Conservation (phyloP, 2,113 vertebrate genomes). For the Anarrhichthys ocellatus region DNA sequence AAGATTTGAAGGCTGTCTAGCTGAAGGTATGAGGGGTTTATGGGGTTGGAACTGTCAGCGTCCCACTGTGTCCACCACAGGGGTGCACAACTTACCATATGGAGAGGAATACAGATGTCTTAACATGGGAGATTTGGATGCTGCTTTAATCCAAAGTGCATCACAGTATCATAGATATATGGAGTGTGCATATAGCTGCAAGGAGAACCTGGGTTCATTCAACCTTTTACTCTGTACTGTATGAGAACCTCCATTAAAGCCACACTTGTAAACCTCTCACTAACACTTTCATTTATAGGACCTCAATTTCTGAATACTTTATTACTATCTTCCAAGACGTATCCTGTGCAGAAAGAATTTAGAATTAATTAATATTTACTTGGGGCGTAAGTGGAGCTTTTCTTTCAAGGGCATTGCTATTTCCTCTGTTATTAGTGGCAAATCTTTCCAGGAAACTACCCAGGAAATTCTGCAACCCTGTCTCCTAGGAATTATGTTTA, state of each 20-base stretch:
- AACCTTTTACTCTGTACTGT: not conserved
- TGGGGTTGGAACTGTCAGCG: conserved; percentile 58
- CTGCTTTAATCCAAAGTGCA: conserved; percentile 28
- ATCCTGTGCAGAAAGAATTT: not conserved
- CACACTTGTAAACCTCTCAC: not conserved
- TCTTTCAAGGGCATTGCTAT: not conserved
- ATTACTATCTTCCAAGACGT: not conserved
- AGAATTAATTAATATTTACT: not conserved
- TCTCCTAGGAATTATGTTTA: not conserved
- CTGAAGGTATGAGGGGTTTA: conserved; percentile 55
- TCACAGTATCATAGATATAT: conserved; percentile 6
- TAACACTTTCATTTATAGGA: not conserved
- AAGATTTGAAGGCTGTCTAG: conserved; percentile 38
- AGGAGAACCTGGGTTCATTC: not conserved
- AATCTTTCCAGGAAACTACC: not conserved
- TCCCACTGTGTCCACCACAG: conserved; percentile 75
- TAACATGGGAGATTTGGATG: conserved; percentile 10
- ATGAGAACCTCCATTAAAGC: not conserved
- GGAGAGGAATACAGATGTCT: conserved; percentile 63
- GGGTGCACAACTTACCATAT: conserved; percentile 71
- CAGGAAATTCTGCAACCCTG: not conserved
- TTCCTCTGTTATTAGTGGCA: not conserved
- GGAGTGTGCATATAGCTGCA: conserved; percentile 1
- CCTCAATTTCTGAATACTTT: not conserved
- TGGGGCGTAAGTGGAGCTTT: not conserved